Evolutionary conservation across 2,888 invertebrate genomes (phyloP), one percentile per base, ranked within the genome.

Genomic region (Tetanocera ferruginea): DNA sequence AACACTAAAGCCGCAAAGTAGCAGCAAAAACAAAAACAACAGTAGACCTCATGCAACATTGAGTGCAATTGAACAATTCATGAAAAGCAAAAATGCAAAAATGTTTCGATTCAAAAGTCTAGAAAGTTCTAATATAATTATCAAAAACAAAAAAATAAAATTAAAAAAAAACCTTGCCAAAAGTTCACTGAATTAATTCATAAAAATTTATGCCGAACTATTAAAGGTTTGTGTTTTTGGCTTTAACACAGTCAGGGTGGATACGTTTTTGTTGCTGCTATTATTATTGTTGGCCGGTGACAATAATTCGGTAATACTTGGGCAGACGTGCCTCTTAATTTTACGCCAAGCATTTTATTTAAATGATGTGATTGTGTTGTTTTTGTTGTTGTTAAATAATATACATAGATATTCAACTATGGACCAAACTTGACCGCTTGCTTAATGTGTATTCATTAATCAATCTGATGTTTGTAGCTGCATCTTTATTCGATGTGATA

Each of bases 171-270:
- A 74, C 31, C 51, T 34, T 67, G 79, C 76, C 82, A 80, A 81
- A 83, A 82, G 82, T 84, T 83, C 82, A 81, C 81, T 84, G 84
- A 87, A 88, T 88, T 87, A 88, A 87, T 88, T 88, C 87, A 87
- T 86, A 86, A 87, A 87, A 85, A 82, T 84, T 79, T 77, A 83
- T 83, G 80, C 76, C 82, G 79, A 82, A 82, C 84, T 81, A 84
- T 84, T 83, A 83, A 67, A 55, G 66, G 37, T 67, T 34, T 55
- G 25, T 49, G 3, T 28, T 62, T 51, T 25, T 64, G 52, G 9
- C 37, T 67, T 14, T 34, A 60, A 57, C 25, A 2, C 49, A 11
- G 51, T 52, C 49, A 49, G 17, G 28, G 28, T 64, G 64, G 17
- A 25, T 17, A 23, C 49, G 25, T 5, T 69, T 5, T 69, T 25